Percentiles rank a stretch among this genome's conserved stretches.
phyloP scores from a whole-genome alignment of 2,888 invertebrate genomes.

The Dolomedes plantarius region DNA sequence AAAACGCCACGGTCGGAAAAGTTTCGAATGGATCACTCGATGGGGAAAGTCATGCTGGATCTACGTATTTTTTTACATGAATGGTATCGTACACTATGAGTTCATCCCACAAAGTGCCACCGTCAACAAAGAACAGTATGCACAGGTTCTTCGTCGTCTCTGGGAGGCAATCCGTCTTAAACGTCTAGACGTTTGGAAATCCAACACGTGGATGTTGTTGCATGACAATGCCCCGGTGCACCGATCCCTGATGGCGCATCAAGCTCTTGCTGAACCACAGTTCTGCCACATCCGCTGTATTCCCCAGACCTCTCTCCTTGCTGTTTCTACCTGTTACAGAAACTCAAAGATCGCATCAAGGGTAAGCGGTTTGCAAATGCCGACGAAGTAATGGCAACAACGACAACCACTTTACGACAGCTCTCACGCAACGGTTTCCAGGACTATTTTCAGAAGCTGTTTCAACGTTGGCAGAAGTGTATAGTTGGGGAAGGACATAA shows the following conservation, averaged over 20 bases:
- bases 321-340: too few species aligned
- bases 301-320: background rate
- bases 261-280: background rate
- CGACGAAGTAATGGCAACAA: too few species aligned
- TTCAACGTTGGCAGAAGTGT: background rate
- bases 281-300: too few species aligned
- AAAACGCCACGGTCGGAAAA: background rate
- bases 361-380: too few species aligned
- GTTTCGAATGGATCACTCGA: background rate
- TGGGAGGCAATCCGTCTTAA: too few species aligned
- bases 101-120: background rate
- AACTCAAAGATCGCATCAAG: too few species aligned
- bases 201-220: background rate
- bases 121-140: background rate
- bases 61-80: background rate
- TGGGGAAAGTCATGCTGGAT: background rate
- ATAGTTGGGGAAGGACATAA: background rate
- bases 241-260: background rate
- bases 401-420: background rate
- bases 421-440: slow-evolving; percentile 7
- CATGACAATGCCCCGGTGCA: background rate
- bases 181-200: background rate
- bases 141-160: background rate
- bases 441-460: background rate
- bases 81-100: background rate